Percentiles rank a stretch among this genome's conserved stretches.
These are phyloP conservation scores for Drosophila neotestacea DNA, from an alignment of 2,888 invertebrate genomes.

Conservation along the genomic window DNA sequence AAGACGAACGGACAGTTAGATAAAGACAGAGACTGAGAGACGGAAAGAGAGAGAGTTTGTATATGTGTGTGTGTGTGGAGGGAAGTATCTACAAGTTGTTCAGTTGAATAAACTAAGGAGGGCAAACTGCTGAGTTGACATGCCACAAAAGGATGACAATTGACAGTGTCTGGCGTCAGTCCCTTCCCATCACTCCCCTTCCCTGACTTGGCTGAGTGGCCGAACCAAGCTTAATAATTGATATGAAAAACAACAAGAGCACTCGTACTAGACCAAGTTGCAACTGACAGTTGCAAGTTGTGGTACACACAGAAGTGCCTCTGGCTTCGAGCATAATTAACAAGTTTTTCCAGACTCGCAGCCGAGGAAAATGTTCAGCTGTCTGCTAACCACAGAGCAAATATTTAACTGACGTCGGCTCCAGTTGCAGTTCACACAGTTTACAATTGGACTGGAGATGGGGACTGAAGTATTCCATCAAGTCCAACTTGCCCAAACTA, in stretches of 20 bases:
- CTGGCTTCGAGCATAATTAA: constrained; percentile 66
- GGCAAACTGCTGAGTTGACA: constrained; percentile 56
- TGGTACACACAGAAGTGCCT: constrained; percentile 30
- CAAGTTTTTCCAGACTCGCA: constrained; percentile 60
- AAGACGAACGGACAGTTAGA: constrained; percentile 45
- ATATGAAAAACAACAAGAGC: constrained; percentile 71
- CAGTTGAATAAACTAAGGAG: constrained; percentile 76
- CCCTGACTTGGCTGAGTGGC: constrained; percentile 43
- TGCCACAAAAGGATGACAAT: constrained; percentile 77
- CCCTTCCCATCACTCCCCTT: background rate
- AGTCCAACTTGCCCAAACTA: background rate
- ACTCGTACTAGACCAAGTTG: constrained; percentile 42
- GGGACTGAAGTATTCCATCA: constrained; percentile 3
- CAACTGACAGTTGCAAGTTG: constrained; percentile 67
- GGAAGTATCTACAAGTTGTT: constrained; percentile 69
- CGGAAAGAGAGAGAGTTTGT: background rate
- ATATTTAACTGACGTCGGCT: constrained; percentile 61
- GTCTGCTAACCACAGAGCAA: constrained; percentile 59
- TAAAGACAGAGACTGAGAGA: background rate
- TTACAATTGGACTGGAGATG: constrained; percentile 37
- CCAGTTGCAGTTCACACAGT: constrained; percentile 68
- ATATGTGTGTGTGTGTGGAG: background rate
- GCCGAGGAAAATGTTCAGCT: constrained; percentile 52
- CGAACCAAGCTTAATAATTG: constrained; percentile 75
- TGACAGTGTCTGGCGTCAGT: constrained; percentile 72